Conservation (phyloP, 2,113 vertebrate genomes). For the Irena cyanogastra region DNA sequence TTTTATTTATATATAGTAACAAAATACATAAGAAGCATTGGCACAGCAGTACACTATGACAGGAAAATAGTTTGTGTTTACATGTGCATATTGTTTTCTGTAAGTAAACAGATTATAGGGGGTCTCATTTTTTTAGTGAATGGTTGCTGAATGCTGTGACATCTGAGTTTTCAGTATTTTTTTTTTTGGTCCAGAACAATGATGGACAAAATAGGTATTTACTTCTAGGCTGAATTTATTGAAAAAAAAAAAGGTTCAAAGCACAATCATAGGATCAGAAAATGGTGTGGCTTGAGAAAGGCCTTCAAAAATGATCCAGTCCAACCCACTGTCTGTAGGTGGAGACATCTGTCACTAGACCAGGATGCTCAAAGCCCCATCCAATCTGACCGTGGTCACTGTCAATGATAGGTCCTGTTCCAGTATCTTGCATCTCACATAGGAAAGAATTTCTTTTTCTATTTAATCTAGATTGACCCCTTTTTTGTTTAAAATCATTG, state of each 20-base stretch:
- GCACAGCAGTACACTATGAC: neutral
- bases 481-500: neutral
- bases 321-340: fast-evolving
- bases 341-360: neutral
- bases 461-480: neutral
- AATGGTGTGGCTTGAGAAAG: neutral
- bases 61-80: neutral
- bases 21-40: neutral
- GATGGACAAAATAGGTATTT: neutral
- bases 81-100: neutral
- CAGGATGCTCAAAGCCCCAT: neutral
- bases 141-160: neutral
- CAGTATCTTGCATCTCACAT: neutral
- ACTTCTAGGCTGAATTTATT: neutral
- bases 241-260: neutral
- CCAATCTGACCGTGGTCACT: neutral
- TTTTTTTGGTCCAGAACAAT: neutral
- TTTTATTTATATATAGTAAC: neutral
- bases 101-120: neutral
- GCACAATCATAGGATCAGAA: neutral
- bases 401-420: neutral
- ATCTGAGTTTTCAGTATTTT: neutral
- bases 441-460: neutral
- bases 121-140: neutral
- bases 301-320: neutral